Base-by-base conservation (phyloP, 2,797 vertebrate genomes). In the Pseudomugil tenellus region DNA sequence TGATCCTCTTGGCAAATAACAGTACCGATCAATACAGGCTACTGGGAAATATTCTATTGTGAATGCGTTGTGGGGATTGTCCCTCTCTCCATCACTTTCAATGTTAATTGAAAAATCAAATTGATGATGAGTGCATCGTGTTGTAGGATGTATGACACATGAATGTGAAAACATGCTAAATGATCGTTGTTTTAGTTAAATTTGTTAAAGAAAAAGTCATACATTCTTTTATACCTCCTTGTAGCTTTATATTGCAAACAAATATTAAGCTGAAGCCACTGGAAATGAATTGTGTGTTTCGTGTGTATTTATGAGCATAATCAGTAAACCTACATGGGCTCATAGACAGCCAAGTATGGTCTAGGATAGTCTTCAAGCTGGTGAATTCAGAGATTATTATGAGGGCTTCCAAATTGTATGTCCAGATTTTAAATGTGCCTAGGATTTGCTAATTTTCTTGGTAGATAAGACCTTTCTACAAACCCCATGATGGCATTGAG, bases 1-100 rank as follows among this genome's bases (percentile, higher is more conserved):
- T 91, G 92, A 94, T 94, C 94, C 93, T 78, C 85, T 74, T 79
- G 77, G 92, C 92, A 94, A 94, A 95, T 92, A 94, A 92, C 90
- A 93, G 91, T 91, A 90, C 87, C 80, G 70, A 94, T 94, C 93
- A 91, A 94, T 94, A 91, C 52, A 76, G 80, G 85, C 90, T 89
- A 87, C 86, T 87, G 88, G 92, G 85, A 92, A 89, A 92, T 93
- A 92, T 93, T 92, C 89, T 84, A 82, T 84, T 72, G 79, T 81
- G 81, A 89, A 92, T 90, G 86, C 84, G 86, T 80, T 88, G 80
- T 6, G 79, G 84, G 87, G 89, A 92, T 93, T 90, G 90, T 59
- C 31, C 21, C 67, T 68, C 73, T 87, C 87, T 77, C 80, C 77
- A 76, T 87, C 89, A 85, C 77, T 85, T 85, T 84, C 90, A 86